Evolutionary conservation across 1,140 invertebrate genomes (phyloP).

Genomic region (Hypsibius dujardini): DNA sequence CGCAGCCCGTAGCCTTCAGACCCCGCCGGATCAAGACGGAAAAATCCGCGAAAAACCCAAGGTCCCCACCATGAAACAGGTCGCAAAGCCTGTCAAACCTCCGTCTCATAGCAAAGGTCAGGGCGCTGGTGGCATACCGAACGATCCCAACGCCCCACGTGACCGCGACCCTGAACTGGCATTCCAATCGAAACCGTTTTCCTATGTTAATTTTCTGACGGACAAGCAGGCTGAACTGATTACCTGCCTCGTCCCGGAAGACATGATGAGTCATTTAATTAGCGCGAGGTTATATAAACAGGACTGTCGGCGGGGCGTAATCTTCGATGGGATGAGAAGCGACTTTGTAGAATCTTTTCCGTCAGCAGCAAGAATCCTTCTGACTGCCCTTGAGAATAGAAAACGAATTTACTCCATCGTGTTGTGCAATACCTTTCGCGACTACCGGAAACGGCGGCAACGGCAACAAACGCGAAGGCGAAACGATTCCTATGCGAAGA

Average conservation of each 20-base stretch:
- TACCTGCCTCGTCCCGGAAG: not conserved
- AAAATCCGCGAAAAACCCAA: not conserved
- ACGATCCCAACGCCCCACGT: not conserved
- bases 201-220: not conserved
- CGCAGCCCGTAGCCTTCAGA: not conserved
- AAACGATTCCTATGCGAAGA: not conserved
- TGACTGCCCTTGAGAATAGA: not conserved
- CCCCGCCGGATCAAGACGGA: not conserved
- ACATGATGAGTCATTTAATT: not conserved
- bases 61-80: not conserved
- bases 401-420: not conserved
- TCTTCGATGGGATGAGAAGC: not conserved
- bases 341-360: not conserved
- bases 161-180: conserved; percentile 13
- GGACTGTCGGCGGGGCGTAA: not conserved
- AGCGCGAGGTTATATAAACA: not conserved
- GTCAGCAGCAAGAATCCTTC: not conserved
- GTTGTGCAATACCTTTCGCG: not conserved
- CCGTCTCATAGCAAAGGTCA: not conserved
- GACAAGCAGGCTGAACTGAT: not conserved
- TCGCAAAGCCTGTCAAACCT: not conserved
- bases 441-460: not conserved
- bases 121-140: not conserved
- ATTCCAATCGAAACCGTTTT: not conserved
- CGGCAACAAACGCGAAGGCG: not conserved